Conservation (phyloP, 37 sponge, comb jelly and placozoan genomes). For the Lycopodina hypogea region DNA sequence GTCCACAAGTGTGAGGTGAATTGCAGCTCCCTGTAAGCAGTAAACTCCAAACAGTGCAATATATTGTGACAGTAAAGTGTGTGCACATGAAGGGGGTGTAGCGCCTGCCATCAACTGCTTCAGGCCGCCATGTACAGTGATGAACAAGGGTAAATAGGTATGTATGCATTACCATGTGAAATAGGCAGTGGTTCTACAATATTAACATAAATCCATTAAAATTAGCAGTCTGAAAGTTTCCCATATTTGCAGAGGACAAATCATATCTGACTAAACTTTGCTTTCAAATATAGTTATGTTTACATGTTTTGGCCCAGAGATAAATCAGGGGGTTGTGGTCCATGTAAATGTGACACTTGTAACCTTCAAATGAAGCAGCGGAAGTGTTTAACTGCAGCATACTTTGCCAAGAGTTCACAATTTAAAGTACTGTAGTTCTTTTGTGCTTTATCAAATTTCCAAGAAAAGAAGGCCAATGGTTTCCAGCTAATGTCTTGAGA, state of each 20-base stretch:
- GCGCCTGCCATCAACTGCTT: slow-evolving; percentile 31
- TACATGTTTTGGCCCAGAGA: slow-evolving; percentile 23
- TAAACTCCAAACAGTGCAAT: slow-evolving; percentile 35
- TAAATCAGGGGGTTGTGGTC: slow-evolving; percentile 32
- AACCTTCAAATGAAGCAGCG: slow-evolving; percentile 34
- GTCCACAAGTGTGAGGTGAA: slow-evolving; percentile 48
- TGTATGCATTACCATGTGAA: slow-evolving; percentile 31
- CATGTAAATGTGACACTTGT: background rate
- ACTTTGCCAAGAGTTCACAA: slow-evolving; percentile 34
- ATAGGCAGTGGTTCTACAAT: slow-evolving; percentile 32
- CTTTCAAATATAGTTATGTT: slow-evolving; percentile 15
- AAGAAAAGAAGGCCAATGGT: no score
- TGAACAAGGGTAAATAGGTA: no score
- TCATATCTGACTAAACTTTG: slow-evolving; percentile 17
- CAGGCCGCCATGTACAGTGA: slow-evolving; percentile 38
- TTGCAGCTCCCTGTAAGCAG: slow-evolving; percentile 37
- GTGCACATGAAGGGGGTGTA: slow-evolving; percentile 38
- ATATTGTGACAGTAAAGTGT: slow-evolving; percentile 12
- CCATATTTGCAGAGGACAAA: background rate
- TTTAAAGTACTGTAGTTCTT: slow-evolving; percentile 40
- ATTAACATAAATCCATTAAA: slow-evolving; percentile 26
- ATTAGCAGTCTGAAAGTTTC: slow-evolving; percentile 9
- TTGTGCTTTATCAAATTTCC: slow-evolving; percentile 19
- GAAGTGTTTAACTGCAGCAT: slow-evolving; percentile 24
- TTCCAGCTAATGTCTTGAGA: no score